Percentiles rank a stretch among this genome's conserved stretches.
These are phyloP conservation scores for Drosophila nikananu DNA, from an alignment of 1,140 invertebrate species.

Conservation along the genomic window DNA sequence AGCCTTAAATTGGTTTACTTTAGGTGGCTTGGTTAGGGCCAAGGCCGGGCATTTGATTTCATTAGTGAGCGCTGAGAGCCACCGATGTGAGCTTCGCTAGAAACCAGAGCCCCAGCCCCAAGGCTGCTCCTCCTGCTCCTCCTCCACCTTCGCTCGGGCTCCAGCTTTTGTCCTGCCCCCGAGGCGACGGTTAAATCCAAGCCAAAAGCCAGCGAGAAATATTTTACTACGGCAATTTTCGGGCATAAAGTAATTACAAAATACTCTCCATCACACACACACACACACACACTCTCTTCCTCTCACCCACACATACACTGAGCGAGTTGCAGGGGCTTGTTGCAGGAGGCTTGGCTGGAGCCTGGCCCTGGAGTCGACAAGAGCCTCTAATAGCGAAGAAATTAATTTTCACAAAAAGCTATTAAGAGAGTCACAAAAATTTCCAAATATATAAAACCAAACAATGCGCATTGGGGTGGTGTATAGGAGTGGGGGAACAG, in stretches of 20 bases:
- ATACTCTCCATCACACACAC: slow-evolving; percentile 62
- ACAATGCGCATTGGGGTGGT: slow-evolving; percentile 63
- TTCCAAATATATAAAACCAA: slow-evolving; percentile 82
- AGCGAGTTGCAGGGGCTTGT: slow-evolving; percentile 20
- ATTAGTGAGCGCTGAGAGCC: slow-evolving; percentile 57
- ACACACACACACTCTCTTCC: slow-evolving; percentile 11
- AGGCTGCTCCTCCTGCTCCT: neutral
- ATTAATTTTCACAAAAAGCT: slow-evolving; percentile 82
- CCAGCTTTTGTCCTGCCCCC: slow-evolving; percentile 28
- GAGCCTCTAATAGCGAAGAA: slow-evolving; percentile 77
- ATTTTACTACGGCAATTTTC: slow-evolving; percentile 81
- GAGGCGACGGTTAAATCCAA: slow-evolving; percentile 37
- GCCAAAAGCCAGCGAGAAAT: slow-evolving; percentile 63
- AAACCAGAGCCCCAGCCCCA: neutral
- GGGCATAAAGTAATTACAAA: slow-evolving; percentile 82
- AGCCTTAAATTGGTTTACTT: slow-evolving; percentile 27
- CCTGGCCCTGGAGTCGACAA: slow-evolving; percentile 25
- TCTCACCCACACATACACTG: slow-evolving; percentile 7
- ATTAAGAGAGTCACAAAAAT: slow-evolving; percentile 83
- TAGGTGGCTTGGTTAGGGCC: slow-evolving; percentile 47
- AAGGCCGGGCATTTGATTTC: slow-evolving; percentile 64
- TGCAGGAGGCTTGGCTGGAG: neutral
- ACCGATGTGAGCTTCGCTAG: slow-evolving; percentile 5
- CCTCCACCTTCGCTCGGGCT: neutral
- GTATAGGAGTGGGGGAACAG: too few relatives aligned